Base-by-base conservation (phyloP, 2,113 vertebrate species). In the Gallinago paraguaiae region DNA sequence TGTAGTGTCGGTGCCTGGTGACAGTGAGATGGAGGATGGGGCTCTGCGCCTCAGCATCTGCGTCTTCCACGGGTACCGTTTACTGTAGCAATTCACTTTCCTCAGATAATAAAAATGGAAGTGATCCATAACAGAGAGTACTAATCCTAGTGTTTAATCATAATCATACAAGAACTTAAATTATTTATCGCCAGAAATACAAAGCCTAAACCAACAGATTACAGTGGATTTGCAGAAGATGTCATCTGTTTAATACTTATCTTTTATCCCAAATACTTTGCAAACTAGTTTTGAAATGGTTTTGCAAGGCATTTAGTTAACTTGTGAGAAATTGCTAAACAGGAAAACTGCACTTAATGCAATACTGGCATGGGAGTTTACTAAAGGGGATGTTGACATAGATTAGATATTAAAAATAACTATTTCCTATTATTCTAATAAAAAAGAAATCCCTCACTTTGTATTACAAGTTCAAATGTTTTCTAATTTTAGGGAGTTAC, bases 321-420 rank as follows among this genome's bases (percentile, higher is more conserved):
- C 61, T 86, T 91, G 50, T 74, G 70, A 93, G 81, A 88, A 77
- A 96, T 97, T 98, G 95, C 95, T 92, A 95, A 97, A 97, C 95
- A 97, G 97, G 97, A 98, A 97, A 86, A 48, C 74, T 72, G 84
- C 37, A 75, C 75, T 95, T 95, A 77, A 79, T 93, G 78, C 96
- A 97, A 88, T 79, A 31, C 48, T 90, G 69, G 56, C 87, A 85
- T 23, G 13, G 89, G 91, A 95, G 71, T 94, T 97, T 92, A 92
- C 86, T 88, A 60, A 96, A 91, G 89, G 94, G 91, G 86, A 93
- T 93, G 92, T 79, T 95, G 94, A 75, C 83, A 91, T 69, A 85
- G 86, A 86, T 86, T 64, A 92, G 81, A 86, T 90, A 92, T 83
- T 81, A 92, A 95, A 97, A 96, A 88, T 92, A 96, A 91, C 61